Percentiles rank a stretch among this genome's conserved stretches.
Evolutionary conservation across 2,888 invertebrate species (phyloP).

Genomic region (Drosophila melanocephala): DNA sequence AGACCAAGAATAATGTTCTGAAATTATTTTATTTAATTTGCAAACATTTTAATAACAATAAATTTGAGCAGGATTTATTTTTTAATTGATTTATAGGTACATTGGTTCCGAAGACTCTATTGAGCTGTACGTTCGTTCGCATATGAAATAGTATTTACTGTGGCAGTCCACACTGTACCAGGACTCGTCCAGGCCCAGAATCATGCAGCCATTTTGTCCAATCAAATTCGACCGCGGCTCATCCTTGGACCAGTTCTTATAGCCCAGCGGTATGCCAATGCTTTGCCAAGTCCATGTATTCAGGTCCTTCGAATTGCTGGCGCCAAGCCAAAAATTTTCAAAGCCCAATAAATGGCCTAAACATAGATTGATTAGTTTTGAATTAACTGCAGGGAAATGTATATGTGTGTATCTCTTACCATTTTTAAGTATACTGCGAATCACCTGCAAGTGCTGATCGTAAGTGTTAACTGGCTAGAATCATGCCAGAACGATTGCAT

Average conservation of each 20-base stretch:
- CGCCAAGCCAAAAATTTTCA: constrained; percentile 61
- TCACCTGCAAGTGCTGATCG: constrained; percentile 37
- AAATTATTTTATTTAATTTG: neutral
- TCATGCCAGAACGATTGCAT: constrained; percentile 47
- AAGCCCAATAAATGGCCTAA: constrained; percentile 32
- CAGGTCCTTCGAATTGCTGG: constrained; percentile 43
- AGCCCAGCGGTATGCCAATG: constrained; percentile 52
- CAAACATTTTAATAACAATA: neutral
- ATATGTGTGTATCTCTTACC: constrained; percentile 24
- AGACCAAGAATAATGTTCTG: neutral
- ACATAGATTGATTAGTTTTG: neutral
- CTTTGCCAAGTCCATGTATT: constrained; percentile 54
- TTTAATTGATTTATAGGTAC: constrained; percentile 8
- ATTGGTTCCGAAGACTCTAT: constrained; percentile 18
- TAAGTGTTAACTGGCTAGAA: constrained; percentile 52
- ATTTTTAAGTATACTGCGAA: constrained; percentile 23
- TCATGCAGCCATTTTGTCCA: constrained; percentile 34
- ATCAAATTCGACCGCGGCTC: constrained; percentile 38
- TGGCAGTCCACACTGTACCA: constrained; percentile 59
- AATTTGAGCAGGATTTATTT: neutral
- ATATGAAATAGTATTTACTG: constrained; percentile 52
- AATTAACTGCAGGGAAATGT: neutral
- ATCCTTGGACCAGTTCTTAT: constrained; percentile 40
- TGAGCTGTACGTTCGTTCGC: constrained; percentile 31
- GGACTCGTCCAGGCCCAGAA: constrained; percentile 32